Base-by-base conservation (phyloP, 2,113 vertebrate genomes). In the Pagrus major region DNA sequence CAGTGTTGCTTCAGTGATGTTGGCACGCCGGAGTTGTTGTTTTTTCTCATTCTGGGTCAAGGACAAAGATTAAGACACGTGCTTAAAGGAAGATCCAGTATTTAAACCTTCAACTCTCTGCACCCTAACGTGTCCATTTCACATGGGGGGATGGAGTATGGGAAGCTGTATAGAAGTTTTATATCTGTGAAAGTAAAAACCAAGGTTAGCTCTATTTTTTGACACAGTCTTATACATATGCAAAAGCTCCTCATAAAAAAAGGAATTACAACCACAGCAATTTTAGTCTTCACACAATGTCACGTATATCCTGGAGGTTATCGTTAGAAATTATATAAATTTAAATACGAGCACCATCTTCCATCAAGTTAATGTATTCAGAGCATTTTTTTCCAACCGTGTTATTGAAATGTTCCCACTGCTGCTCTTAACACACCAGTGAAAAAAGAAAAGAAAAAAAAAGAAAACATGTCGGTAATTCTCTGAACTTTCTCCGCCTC, bases 151-250 rank as follows among this genome's bases (percentile, higher is more conserved):
- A n/a, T 54, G 54, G 86, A 80, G 68, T 46, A 51, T 49, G 41
- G 49, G n/a, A 78, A 87, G 47, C 64, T 88, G 69, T 86, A 70
- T 80, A 84, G 70, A 71, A 84, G 80, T 85, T 83, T 67, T 73
- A 51, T 83, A 90, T 79, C 74, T 81, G 68, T 80, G 52, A 78
- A 83, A 72, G 85, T 80, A 89, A 92, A 86, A 90, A 88, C 85
- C 84, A 92, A 94, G 91, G 90, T 94, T 86, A 90, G 86, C 80
- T 91, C 85, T 88, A 82, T 92, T 92, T 93, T 92, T 74, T 91
- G 82, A 78, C 86, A 90, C 44, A 3, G 66, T 67, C 87, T 86
- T 90, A 93, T 94, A 88, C 88, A 94, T 94, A 94, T 95, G 92
- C 80, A 94, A 69, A 21, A 89, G 86, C 75, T 80, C 81, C 89